Base-by-base conservation (phyloP, 2,113 vertebrate species). In the Hydrolagus affinis region DNA sequence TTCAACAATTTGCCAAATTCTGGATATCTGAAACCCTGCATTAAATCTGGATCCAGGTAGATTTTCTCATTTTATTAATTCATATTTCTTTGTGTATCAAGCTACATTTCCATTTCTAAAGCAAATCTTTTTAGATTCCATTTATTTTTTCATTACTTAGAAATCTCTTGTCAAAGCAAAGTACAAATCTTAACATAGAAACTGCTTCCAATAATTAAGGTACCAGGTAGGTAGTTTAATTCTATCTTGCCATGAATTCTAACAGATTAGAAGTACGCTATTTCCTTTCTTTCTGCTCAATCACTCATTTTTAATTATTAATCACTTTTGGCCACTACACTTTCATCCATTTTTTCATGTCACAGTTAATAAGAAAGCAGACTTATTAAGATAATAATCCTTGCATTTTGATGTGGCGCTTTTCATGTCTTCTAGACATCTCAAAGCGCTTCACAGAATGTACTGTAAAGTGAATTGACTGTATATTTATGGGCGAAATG, bases 131-230 rank as follows among this genome's bases (percentile, higher is more conserved):
- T 6, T 23, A 17, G 1, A 30, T 25, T 15, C 64, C 62, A 80
- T 80, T 80, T 57, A 80, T 62, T 64, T 28, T 25, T 80, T 57
- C 14, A 23, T 28, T 60, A 30, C 15, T 64, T 66, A 23, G 23
- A 17, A 28, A 25, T 30, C 57, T 17, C 25, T 80, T 80, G 59
- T 64, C 19, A 28, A 11, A 28, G 25, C 11, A 14, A 28, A 80
- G n/a, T 59, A 62, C 11, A 78, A 78, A 17, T 23, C 21, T 66
- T 9, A 28, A 68, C 66, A 8, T 64, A 14, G 25, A 68, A 83
- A 32, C 14, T 66, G 14, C 25, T 80, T 80, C 77, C 60, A 80
- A 19, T 83, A 32, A 68, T 68, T 83, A 66, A 32, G n/a, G 25
- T 64, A 25, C 66, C 66, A 32, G 66, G 30, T 19, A 68, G 25